Evolutionary conservation across 2,888 invertebrate genomes (phyloP), one percentile per base, ranked within the genome.

Genomic region (Rotaria sp.): DNA sequence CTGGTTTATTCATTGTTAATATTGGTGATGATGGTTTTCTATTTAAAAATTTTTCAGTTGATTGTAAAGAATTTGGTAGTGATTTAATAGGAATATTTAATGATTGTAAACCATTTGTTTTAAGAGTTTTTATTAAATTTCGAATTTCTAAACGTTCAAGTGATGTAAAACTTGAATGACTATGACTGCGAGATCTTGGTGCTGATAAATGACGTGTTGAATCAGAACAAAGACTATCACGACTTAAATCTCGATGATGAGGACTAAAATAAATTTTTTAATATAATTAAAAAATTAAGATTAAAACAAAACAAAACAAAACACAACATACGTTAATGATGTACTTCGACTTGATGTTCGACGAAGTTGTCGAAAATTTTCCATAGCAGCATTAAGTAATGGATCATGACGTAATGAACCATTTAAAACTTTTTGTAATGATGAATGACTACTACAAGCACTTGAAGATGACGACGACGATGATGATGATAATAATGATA

Each of bases 101-200:
- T 67, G 67, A 30, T 67, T 30, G 67, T 67, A 41, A 75, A 41
- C 45, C 45, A 45, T 80, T 67, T 21, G 35, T n/a, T 41, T 80
- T 80, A 41, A 80, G 10, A 5, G 11, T 80, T 80, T 80, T 45
- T 26, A 80, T 80, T 26, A 80, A n/a, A n/a, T 45, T 45, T n/a
- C 80, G 80, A 45, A 80, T 80, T 80, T 80, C 45, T 45, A 45
- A n/a, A 45, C 80, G 80, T 45, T 80, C 80, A 45, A 80, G 45
- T 26, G 45, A 45, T 80, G 80, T 80, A 80, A 80, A 80, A 80
- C 80, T 80, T 15, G 80, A 80, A 13, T 80, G 80, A 80, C 80
- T 80, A 26, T 26, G 26, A n/a, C n/a, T 26, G 21, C 35, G 67
- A 7, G 67, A 67, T 67, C 3, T 30, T 35, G 67, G 38, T 21